These are phyloP conservation scores for Alligator sinensis DNA, from an alignment of 2,113 vertebrate genomes.

Conservation along the genomic window DNA sequence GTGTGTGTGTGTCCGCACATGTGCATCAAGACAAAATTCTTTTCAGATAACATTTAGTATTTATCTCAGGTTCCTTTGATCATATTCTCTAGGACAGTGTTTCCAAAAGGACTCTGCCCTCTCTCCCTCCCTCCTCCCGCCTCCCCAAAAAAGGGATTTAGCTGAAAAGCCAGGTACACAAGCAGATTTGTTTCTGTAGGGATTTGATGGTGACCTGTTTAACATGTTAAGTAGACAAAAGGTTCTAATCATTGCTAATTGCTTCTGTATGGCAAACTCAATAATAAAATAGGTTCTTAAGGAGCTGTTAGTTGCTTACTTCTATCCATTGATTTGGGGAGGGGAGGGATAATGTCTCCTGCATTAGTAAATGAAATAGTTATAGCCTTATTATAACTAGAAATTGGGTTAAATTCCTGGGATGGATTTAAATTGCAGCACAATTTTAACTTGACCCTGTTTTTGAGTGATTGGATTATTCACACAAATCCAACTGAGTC, in stretches of 20 bases:
- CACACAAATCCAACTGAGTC: not conserved
- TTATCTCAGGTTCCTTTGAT: not conserved
- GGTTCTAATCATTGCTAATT: not conserved
- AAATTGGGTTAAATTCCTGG: not conserved
- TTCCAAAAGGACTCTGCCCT: not conserved
- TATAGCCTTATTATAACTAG: not conserved
- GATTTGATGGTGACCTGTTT: not conserved
- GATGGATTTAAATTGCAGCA: not conserved
- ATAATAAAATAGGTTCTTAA: not conserved
- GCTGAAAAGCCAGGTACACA: not conserved
- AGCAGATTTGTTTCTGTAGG: not conserved
- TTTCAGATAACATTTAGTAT: too few species aligned
- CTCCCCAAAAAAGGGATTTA: not conserved
- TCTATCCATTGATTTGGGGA: not conserved
- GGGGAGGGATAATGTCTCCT: not conserved
- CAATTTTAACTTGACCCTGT: not conserved
- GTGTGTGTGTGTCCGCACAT: not conserved
- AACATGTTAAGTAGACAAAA: not conserved
- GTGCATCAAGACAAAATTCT: too few species aligned
- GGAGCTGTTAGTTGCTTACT: fast-evolving
- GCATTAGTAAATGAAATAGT: not conserved
- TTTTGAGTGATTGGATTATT: not conserved
- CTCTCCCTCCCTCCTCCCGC: too few species aligned
- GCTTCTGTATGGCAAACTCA: not conserved
- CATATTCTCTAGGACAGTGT: not conserved